Conservation (phyloP, 2,797 vertebrate species). For the Menidia menidia region DNA sequence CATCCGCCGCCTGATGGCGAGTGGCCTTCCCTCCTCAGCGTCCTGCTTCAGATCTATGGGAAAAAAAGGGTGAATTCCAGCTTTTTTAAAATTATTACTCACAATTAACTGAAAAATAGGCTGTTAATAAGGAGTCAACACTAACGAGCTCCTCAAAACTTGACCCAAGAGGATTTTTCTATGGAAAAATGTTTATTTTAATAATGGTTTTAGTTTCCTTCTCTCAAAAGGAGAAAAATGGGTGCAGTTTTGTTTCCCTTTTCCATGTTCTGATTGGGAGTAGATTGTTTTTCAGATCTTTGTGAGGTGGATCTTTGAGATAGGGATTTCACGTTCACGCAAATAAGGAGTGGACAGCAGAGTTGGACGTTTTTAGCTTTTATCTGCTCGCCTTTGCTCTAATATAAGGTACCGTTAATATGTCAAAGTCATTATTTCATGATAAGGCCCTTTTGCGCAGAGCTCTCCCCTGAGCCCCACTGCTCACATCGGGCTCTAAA, state of each 20-base stretch:
- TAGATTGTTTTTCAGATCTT: too few relatives aligned
- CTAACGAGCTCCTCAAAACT: neutral
- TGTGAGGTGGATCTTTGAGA: too few relatives aligned
- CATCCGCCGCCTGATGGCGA: slow-evolving; percentile 37
- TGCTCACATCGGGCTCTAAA: slow-evolving; percentile 34
- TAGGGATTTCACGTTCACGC: neutral
- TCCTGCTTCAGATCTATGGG: slow-evolving; percentile 2
- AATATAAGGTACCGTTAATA: too few relatives aligned
- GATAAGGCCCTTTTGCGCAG: neutral
- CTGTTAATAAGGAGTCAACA: neutral
- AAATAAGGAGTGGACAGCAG: neutral
- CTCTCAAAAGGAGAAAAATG: too few relatives aligned
- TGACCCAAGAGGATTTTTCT: neutral
- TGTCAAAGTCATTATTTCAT: neutral
- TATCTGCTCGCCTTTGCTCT: too few relatives aligned
- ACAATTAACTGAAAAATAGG: neutral
- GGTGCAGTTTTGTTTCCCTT: too few relatives aligned
- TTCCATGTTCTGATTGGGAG: too few relatives aligned
- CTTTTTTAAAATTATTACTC: slow-evolving; percentile 1
- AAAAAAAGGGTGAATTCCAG: slow-evolving; percentile 1
- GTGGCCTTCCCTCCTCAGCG: neutral
- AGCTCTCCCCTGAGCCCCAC: neutral
- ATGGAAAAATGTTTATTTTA: too few relatives aligned
- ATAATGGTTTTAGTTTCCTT: too few relatives aligned
- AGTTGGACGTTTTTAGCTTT: neutral